phyloP scores from a whole-genome alignment of 2,888 invertebrate species.

The Encarsia formosa region DNA sequence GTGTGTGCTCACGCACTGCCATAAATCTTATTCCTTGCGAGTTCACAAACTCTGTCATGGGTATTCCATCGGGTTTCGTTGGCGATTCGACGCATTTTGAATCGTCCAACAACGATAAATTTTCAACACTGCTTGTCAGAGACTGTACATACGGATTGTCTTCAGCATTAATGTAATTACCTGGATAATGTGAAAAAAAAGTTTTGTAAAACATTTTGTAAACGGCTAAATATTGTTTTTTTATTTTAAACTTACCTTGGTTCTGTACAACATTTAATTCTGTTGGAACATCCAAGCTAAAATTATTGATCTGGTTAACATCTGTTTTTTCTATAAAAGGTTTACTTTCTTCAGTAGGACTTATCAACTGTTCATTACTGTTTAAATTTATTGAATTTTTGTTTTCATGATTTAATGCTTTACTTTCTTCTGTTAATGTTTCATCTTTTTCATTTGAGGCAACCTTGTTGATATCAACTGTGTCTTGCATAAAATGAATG shows the following conservation, averaged over 20 bases:
- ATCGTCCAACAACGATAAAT: slow-evolving; percentile 38
- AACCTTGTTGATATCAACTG: slow-evolving; percentile 39
- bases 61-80: slow-evolving; percentile 37
- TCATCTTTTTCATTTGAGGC: slow-evolving; percentile 24
- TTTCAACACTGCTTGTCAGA: slow-evolving; percentile 46
- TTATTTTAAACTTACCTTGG: slow-evolving; percentile 34
- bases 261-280: slow-evolving; percentile 27
- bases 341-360: slow-evolving; percentile 18
- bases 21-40: slow-evolving; percentile 86
- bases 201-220: background rate
- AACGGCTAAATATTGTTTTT: background rate
- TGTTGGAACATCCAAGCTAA: slow-evolving; percentile 18
- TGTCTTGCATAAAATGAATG: slow-evolving; percentile 43
- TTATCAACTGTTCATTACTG: slow-evolving; percentile 24
- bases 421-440: slow-evolving; percentile 14
- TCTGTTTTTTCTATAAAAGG: slow-evolving; percentile 24
- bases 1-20: slow-evolving; percentile 64
- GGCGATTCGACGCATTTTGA: slow-evolving; percentile 16
- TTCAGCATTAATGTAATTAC: slow-evolving; percentile 27
- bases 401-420: slow-evolving; percentile 18
- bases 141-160: slow-evolving; percentile 37
- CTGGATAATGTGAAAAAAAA: slow-evolving; percentile 1
- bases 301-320: slow-evolving; percentile 12
- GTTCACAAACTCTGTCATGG: slow-evolving; percentile 73
- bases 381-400: slow-evolving; percentile 18